Conservation (phyloP, 2,888 invertebrate genomes). For the Drosophila dives region DNA sequence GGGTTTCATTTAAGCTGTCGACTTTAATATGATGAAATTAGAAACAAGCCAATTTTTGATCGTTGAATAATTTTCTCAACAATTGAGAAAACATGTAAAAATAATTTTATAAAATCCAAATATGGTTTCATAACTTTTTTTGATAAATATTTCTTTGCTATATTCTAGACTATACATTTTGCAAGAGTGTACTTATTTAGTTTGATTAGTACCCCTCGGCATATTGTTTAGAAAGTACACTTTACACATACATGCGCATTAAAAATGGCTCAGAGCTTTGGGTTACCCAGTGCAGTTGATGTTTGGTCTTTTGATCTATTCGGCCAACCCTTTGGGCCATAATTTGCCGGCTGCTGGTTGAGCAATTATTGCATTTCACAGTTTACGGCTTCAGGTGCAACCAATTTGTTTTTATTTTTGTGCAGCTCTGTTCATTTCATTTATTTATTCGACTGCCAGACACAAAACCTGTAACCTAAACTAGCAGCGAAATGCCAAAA, state of each 20-base stretch:
- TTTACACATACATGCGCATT: constrained; percentile 10
- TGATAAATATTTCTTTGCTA: neutral
- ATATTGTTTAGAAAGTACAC: constrained; percentile 35
- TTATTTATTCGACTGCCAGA: constrained; percentile 14
- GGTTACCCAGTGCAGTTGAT: constrained; percentile 52
- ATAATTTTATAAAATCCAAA: neutral
- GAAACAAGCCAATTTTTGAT: neutral
- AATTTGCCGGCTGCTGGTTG: constrained; percentile 35
- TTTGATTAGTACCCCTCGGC: neutral
- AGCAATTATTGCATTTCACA: constrained; percentile 52
- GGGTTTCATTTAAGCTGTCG: neutral
- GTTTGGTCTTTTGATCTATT: constrained; percentile 31
- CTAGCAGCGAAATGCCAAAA: constrained; percentile 17
- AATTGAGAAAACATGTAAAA: neutral
- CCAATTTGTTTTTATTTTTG: constrained; percentile 38
- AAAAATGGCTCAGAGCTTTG: constrained; percentile 48
- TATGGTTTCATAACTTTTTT: neutral
- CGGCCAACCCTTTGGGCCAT: constrained; percentile 51
- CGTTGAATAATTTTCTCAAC: neutral
- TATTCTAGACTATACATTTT: neutral
- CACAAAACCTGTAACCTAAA: constrained; percentile 15
- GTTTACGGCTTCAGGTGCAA: constrained; percentile 59
- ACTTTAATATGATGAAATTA: neutral
- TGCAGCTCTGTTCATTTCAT: constrained; percentile 18
- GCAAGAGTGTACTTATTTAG: neutral